Evolutionary conservation across 2,113 vertebrate species (phyloP).

Genomic region (Halichoerus grypus): DNA sequence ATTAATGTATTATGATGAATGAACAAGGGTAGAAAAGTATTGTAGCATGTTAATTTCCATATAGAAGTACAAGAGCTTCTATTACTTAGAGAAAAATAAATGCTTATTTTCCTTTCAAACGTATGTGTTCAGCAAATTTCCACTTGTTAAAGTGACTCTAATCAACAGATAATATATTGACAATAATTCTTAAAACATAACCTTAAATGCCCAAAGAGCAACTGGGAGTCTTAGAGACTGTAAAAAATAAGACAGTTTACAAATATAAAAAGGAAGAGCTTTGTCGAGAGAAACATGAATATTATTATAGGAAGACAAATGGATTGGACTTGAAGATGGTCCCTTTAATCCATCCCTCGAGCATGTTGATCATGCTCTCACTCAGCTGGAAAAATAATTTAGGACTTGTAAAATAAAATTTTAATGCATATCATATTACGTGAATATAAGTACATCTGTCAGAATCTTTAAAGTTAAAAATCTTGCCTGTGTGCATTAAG

Average conservation of each 20-base stretch:
- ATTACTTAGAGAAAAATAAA: background rate
- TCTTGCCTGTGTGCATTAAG: background rate
- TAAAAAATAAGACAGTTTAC: background rate
- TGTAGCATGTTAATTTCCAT: background rate
- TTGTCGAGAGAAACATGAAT: background rate
- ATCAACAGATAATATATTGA: background rate
- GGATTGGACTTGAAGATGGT: background rate
- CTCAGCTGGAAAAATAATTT: slow-evolving; percentile 37
- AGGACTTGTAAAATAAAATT: background rate
- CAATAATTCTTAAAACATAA: background rate
- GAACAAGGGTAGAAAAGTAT: background rate
- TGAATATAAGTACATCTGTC: slow-evolving; percentile 38
- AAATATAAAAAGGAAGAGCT: background rate
- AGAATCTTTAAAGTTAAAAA: slow-evolving; percentile 48
- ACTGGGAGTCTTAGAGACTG: background rate
- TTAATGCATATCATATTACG: background rate
- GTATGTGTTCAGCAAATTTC: background rate
- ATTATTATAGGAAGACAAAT: slow-evolving; percentile 23
- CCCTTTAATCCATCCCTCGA: background rate
- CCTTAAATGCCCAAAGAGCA: background rate
- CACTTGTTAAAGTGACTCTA: background rate
- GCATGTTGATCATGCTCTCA: background rate
- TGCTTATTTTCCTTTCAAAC: slow-evolving; percentile 40
- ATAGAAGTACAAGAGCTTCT: background rate
- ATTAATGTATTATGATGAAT: background rate